phyloP scores from a whole-genome alignment of 2,888 invertebrate species.

The Sinopyrophorus schimmeli region DNA sequence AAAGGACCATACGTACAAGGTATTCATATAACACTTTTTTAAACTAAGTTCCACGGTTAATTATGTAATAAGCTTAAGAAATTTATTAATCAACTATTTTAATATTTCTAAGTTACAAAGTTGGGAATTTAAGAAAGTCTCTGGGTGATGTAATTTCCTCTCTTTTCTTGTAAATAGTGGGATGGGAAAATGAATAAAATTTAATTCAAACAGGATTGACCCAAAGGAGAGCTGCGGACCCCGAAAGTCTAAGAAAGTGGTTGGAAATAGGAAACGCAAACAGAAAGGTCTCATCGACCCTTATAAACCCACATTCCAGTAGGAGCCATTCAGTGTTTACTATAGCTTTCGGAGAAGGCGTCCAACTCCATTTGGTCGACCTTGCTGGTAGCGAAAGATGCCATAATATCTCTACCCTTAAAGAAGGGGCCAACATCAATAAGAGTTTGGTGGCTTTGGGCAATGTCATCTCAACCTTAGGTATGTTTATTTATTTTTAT shows the following conservation, averaged over 20 bases:
- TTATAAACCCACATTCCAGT: conserved; percentile 71
- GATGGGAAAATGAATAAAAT: no score
- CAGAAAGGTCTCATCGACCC: conserved; percentile 71
- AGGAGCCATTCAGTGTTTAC: conserved; percentile 75
- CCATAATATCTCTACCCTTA: conserved; percentile 57
- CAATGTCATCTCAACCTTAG: conserved; percentile 79
- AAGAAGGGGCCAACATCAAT: conserved; percentile 74
- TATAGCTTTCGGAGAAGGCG: conserved; percentile 64
- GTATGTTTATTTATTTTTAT: conserved; percentile 51
- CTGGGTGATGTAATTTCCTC: no score
- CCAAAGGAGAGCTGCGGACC: conserved; percentile 62
- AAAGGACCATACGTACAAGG: conserved; percentile 81
- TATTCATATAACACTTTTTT: no score
- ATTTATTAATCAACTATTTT: no score
- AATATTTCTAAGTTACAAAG: no score
- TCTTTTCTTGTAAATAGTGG: no score
- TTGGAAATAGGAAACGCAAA: conserved; percentile 64
- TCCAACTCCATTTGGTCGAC: conserved; percentile 65
- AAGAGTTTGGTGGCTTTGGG: conserved; percentile 79
- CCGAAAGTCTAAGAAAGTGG: conserved; percentile 61
- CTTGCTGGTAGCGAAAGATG: conserved; percentile 72
- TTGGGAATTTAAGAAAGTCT: no score
- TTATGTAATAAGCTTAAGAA: no score
- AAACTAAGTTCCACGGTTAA: no score
- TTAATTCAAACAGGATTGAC: conserved; percentile 70